These are phyloP conservation scores for Drosophila falleni DNA, from an alignment of 2,888 invertebrate genomes.

Conservation along the genomic window DNA sequence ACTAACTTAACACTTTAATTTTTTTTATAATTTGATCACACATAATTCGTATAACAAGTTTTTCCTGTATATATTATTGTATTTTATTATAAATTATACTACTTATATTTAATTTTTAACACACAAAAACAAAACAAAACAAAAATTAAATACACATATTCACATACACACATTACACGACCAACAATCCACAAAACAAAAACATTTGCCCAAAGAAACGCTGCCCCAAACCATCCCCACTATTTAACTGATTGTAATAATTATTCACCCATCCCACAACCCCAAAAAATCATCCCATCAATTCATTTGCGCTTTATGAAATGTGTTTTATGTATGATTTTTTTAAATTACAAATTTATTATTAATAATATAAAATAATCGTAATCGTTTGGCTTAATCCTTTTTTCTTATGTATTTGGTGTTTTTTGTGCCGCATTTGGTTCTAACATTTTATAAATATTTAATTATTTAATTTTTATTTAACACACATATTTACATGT, in stretches of 20 bases:
- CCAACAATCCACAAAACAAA: slow-evolving; percentile 27
- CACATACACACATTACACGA: slow-evolving; percentile 29
- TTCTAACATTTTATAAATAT: slow-evolving; percentile 51
- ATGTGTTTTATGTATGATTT: slow-evolving; percentile 73
- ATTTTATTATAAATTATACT: slow-evolving; percentile 45
- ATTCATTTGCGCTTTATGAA: slow-evolving; percentile 61
- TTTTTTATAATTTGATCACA: slow-evolving; percentile 66
- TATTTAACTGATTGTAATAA: slow-evolving; percentile 30
- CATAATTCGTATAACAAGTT: slow-evolving; percentile 63
- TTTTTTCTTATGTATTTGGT: slow-evolving; percentile 47
- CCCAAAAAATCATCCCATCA: slow-evolving; percentile 17
- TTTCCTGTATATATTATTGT: slow-evolving; percentile 59
- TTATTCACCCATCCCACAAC: slow-evolving; percentile 8
- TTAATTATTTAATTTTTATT: slow-evolving; percentile 53
- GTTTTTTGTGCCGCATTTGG: slow-evolving; percentile 57
- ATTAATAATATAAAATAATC: slow-evolving; percentile 30
- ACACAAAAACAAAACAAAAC: slow-evolving; percentile 33
- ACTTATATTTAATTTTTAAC: slow-evolving; percentile 53
- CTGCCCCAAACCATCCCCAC: slow-evolving; percentile 12
- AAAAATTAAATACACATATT: slow-evolving; percentile 35
- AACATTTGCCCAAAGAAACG: slow-evolving; percentile 42
- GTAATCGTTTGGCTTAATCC: slow-evolving; percentile 15
- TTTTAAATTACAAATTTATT: slow-evolving; percentile 30
- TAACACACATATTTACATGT: slow-evolving; percentile 36
- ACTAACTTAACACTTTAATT: slow-evolving; percentile 64